Base-by-base conservation (phyloP, 2,797 vertebrate species). In the Synanceia verrucosa region DNA sequence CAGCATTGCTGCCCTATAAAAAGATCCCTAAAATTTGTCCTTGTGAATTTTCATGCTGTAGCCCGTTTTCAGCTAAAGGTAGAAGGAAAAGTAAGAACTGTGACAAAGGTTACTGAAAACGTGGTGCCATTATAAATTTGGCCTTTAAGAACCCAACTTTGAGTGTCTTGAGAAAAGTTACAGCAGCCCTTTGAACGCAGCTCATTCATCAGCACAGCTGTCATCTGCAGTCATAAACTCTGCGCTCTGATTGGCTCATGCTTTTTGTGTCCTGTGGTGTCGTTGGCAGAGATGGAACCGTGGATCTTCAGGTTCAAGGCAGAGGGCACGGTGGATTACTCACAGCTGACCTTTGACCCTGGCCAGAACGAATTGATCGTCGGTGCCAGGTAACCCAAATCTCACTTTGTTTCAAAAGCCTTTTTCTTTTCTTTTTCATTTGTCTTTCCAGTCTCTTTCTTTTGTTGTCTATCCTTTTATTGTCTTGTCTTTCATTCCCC, bases 351-450 rank as follows among this genome's bases (percentile, higher is more conserved):
- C 19, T 98, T 99, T 90, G 97, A 99, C 88, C 96, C 96, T 2
- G 94, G 96, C 89, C 97, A 98, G 92, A 97, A 97, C 66, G 97
- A 99, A 85, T 94, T 99, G 87, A 95, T 99, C 85, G 96, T 97
- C 72, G 97, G 97, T 88, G 96, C 97, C 90, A 99, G 97, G 97
- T 99, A 95, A 96, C 29, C 28, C 10, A 34, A 5, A 41, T 65
- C 39, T 21, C 29, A 33, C 31, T 59, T 65, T 68, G 3, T 53
- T 71, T 61, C 59, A 52, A 10, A 34, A 10, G 39, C n/a, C 19
- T 29, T 58, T 12, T 56, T 55, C 29, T 37, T 33, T 53, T 63
- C 6, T 2, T 28, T 43, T 28, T 2, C n/a, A 56, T 48, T 31
- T 18, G 19, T 53, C 34, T 52, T 13, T 62, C 6, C 43, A 13